A percentile compares a stretch with the other conserved stretches of the same genome.
Evolutionary conservation across 2,113 vertebrate species (phyloP).

Genomic region (Leucosticte australis): DNA sequence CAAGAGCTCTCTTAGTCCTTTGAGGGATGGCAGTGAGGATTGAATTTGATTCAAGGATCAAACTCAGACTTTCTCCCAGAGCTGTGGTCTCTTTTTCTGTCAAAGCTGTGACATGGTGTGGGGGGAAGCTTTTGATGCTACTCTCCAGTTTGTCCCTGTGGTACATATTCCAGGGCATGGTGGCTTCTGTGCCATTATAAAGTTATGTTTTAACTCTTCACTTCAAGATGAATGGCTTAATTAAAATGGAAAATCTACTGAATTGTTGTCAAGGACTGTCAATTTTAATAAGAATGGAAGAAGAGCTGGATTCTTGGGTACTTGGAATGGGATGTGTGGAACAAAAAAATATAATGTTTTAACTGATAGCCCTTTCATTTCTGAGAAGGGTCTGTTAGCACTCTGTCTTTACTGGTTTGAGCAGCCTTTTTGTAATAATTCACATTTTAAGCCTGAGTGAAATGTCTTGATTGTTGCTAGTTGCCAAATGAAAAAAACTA

Average conservation of each 20-base stretch:
- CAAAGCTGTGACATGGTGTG: background rate
- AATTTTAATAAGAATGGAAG: background rate
- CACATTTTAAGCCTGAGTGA: background rate
- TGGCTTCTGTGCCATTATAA: background rate
- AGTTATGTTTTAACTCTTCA: background rate
- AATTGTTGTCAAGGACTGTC: background rate
- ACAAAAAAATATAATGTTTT: background rate
- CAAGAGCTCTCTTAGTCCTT: background rate
- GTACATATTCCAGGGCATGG: background rate
- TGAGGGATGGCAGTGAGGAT: background rate
- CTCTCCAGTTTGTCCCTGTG: background rate
- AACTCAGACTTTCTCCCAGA: background rate
- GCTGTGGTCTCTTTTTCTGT: background rate
- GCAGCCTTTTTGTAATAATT: background rate
- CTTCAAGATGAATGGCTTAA: background rate
- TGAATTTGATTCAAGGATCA: background rate
- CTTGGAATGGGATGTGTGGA: background rate
- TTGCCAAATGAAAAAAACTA: background rate
- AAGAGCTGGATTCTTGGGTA: background rate
- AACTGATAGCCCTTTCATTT: background rate
- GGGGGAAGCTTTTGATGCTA: background rate
- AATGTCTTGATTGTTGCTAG: background rate
- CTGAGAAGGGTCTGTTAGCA: background rate
- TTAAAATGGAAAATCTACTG: background rate
- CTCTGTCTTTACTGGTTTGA: background rate